Evolutionary conservation across 2,113 vertebrate species (phyloP).

Genomic region (Pleuronectes platessa): DNA sequence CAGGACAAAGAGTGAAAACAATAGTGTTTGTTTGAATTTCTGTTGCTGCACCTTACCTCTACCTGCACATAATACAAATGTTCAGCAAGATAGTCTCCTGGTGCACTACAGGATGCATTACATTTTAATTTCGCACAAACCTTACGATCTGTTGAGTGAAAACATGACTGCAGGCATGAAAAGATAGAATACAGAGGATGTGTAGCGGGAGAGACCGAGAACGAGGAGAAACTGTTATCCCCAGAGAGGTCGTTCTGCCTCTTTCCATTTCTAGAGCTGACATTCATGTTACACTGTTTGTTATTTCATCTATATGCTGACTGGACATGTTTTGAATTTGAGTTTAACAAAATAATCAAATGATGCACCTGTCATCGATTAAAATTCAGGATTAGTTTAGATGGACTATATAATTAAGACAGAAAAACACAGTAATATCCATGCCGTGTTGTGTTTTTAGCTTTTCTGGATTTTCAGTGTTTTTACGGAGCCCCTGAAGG

Average conservation of each 20-base stretch:
- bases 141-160: slow-evolving; percentile 39
- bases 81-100: slow-evolving; percentile 6
- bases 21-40: neutral
- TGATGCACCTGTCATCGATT: slow-evolving; percentile 4
- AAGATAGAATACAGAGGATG: slow-evolving; percentile 8
- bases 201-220: neutral
- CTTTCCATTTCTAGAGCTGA: slow-evolving; percentile 16
- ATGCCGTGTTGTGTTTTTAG: no score
- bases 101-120: slow-evolving; percentile 24
- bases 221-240: neutral
- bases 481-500: no score
- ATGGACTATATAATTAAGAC: neutral
- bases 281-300: slow-evolving; percentile 11
- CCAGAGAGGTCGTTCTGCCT: neutral
- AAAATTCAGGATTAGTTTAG: neutral
- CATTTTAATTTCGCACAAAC: slow-evolving; percentile 43
- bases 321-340: slow-evolving; percentile 3
- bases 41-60: neutral
- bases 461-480: no score
- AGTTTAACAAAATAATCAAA: slow-evolving; percentile 7
- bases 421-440: no score
- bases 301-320: slow-evolving; percentile 20
- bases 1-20: slow-evolving; percentile 1
- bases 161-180: slow-evolving; percentile 35
- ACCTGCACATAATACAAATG: slow-evolving; percentile 27